Base-by-base conservation (phyloP, 2,113 vertebrate species). In the Corvus hawaiiensis region DNA sequence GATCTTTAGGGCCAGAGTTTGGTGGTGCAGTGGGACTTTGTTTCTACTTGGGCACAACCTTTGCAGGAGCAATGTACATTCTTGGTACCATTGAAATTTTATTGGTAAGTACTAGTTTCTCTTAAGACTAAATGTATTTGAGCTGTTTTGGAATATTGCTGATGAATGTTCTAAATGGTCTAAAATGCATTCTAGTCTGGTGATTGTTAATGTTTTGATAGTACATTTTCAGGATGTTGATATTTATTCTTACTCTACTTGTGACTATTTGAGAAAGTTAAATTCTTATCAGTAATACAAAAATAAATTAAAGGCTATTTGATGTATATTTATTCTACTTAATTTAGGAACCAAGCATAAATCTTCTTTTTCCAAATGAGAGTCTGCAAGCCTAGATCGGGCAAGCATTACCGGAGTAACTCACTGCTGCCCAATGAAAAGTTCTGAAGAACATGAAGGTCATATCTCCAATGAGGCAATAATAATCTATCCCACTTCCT, bases 1-100 rank as follows among this genome's bases (percentile, higher is more conserved):
- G 99, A 76, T 99, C 99, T 2, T 98, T 99, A 97, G 99, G 99
- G 30, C 99, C 99, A 3, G 99, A 99, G 96, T 99, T 99, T 72
- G 99, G 99, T 72, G 99, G 99, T 26, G 99, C 99, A 5, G 99
- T 99, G 41, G 99, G 99, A 59, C 99, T 99, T 96, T 99, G 99
- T 97, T 99, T 99, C 97, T 99, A 99, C 84, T 95, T 99, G 96
- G 99, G 99, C 89, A 99, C 99, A 61, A 99, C 99, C 4, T 99
- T 98, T 27, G 99, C 99, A 24, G 99, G 99, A 55, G 99, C 99
- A 88, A 99, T 99, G 99, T 99, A 99, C 94, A 99, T 99, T 97
- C 97, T 99, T 95, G 99, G 99, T 37, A 99, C 99, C 97, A 99
- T 99, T 37, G 99, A 99, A 98, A 99, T 99, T 85, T 98, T 99